Base-by-base conservation (phyloP, 2,888 invertebrate genomes). In the Diogma glabrata region DNA sequence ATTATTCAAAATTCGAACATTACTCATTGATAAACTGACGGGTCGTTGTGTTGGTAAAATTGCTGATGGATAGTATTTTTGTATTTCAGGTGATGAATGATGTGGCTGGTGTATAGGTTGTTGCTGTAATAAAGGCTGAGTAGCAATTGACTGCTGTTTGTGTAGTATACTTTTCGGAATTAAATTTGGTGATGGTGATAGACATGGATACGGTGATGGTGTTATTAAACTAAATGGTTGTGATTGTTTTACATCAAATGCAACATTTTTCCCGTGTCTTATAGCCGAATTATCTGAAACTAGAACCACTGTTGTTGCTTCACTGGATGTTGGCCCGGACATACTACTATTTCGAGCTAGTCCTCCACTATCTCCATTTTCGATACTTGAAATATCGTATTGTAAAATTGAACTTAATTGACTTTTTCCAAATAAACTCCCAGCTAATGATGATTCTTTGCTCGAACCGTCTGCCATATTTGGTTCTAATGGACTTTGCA, bases 401-500 rank as follows among this genome's bases (percentile, higher is more conserved):
- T 68, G 70, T 23, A 67, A 62, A 33, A 67, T 62, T n/a, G 69
- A 69, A 54, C 69, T 69, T 33, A 69, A 56, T 55, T 69, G 70
- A 53, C 67, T 70, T 43, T 69, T 67, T 3, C 67, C 67, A 38
- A 67, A 63, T 16, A 69, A 58, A 56, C 67, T 69, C 51, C 67
- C 69, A 3, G 67, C 66, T 55, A 67, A 60, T 1, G 70, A 70
- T 2, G 69, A 67, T 4, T 65, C 60, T 45, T 66, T 68, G 54
- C 66, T 67, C 3, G 65, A 63, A 1, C 59, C 58, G n/a, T 55
- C 56, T 8, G 55, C 50, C 10, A 23, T 4, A 5, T 47, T 38
- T 14, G 43, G 48, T 36, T 63, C 63, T n/a, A 68, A 65, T 2
- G 75, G 75, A 58, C 76, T 77, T 60, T 78, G 79, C 24, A 83